Evolutionary conservation across 2,113 vertebrate genomes (phyloP), one percentile per base, ranked within the genome.

Genomic region (Calonectris borealis): DNA sequence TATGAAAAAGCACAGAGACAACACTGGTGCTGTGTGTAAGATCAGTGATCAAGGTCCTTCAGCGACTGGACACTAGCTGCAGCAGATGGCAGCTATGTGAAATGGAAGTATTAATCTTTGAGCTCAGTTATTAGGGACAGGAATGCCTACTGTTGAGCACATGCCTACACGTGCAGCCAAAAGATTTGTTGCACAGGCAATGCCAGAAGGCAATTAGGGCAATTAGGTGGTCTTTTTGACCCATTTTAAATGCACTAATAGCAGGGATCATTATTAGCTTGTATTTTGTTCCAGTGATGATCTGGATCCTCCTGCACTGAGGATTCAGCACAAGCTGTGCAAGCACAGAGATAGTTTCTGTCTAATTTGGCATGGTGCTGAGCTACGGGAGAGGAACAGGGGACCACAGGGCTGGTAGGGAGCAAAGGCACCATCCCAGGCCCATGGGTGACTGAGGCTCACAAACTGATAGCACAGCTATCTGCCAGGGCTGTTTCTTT

Each of bases 121-220:
- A 84, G 84, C 65, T 79, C 57, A 26, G 40, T n/a, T 82, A 32
- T n/a, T 46, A 51, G 36, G 40, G 62, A 58, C 21, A 82, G 61
- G 66, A 69, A 62, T 71, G 49, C 42, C 66, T 54, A 82, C 52
- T 69, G 69, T 6, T 62, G 54, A 70, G 42, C 80, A 87, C 44
- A 58, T 40, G 69, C 40, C 51, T 84, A 26, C 58, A 71, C 22
- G 9, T 1, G 29, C 24, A 60, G 91, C 84, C 91, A 90, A 88
- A 81, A 93, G 54, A 68, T 64, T 93, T 91, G 73, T 20, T 76
- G 38, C 54, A 48, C 27, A 49, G 46, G 78, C 86, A 93, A 20
- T 44, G 86, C 93, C 87, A 94, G 78, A 73, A 94, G 75, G 51
- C 75, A 95, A 85, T 94, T 95, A 96, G 13, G 27, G 62, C 73